phyloP scores from a whole-genome alignment of 2,888 invertebrate species.

The Limenitis camilla region DNA sequence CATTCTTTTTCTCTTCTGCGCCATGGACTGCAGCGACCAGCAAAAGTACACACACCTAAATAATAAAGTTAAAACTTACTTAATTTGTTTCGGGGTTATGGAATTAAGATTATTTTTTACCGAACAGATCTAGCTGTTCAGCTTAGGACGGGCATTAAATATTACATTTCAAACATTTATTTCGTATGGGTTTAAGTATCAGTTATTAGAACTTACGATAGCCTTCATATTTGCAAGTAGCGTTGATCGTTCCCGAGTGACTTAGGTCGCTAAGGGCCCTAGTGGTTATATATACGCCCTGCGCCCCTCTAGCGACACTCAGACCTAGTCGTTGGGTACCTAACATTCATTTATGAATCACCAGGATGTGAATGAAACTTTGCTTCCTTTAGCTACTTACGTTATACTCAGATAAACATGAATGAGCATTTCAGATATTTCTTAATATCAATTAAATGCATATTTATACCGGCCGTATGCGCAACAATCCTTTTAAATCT shows the following conservation, averaged over 20 bases:
- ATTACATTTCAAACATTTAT: no score
- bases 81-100: not conserved
- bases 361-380: conserved; percentile 13
- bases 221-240: conserved; percentile 33
- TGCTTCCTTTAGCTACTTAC: conserved; percentile 11
- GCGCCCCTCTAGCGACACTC: conserved; percentile 22
- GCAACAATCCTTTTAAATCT: no score
- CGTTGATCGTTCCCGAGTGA: conserved; percentile 21
- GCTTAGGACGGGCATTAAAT: no score
- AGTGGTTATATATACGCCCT: conserved; percentile 29
- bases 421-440: not conserved
- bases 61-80: not conserved
- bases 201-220: conserved; percentile 29
- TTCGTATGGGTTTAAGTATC: no score
- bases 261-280: conserved; percentile 16
- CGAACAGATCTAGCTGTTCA: no score
- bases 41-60: conserved; percentile 51
- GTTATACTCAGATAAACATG: not conserved
- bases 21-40: conserved; percentile 47
- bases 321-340: conserved; percentile 16
- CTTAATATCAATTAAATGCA: not conserved
- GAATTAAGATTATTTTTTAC: no score
- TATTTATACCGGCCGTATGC: no score
- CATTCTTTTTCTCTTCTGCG: conserved; percentile 63
- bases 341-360: conserved; percentile 16